A percentile compares a stretch with the other conserved stretches of the same genome.
Evolutionary conservation across 64 coral and sea anemone genomes (phyloP).

Genomic region (Montipora foliosa): DNA sequence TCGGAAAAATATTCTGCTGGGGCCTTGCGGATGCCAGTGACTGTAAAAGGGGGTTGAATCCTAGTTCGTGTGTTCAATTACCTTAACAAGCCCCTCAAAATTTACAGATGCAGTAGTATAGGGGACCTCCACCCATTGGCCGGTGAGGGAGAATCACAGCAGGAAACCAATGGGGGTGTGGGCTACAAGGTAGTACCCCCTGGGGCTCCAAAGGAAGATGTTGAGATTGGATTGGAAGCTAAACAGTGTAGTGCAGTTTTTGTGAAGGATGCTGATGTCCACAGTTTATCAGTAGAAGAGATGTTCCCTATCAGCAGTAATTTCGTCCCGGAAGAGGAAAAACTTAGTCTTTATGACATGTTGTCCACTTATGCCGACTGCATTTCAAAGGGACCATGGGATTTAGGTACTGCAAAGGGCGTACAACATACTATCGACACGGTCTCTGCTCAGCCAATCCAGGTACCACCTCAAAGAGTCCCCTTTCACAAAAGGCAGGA

Average conservation of each 20-base stretch:
- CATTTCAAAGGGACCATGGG: neutral
- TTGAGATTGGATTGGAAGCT: too few species aligned
- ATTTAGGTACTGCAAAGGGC: neutral
- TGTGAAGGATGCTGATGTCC: too few species aligned
- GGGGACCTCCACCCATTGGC: slow-evolving; percentile 4
- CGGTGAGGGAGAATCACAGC: neutral
- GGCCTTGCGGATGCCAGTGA: neutral
- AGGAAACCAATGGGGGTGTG: neutral
- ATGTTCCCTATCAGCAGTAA: too few species aligned
- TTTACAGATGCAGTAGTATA: slow-evolving; percentile 27
- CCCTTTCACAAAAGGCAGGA: neutral
- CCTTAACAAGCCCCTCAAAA: slow-evolving; percentile 13
- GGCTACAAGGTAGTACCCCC: too few species aligned
- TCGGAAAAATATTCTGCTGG: slow-evolving; percentile 18
- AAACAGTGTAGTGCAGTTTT: too few species aligned
- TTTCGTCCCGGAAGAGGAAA: too few species aligned
- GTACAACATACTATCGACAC: neutral
- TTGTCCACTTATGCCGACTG: neutral
- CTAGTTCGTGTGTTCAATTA: slow-evolving; percentile 33
- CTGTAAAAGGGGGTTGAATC: slow-evolving; percentile 27
- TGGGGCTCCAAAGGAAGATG: too few species aligned
- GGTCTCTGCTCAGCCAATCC: neutral
- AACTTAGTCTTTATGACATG: too few species aligned
- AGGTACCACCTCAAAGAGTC: neutral
- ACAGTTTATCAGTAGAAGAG: too few species aligned